Evolutionary conservation across 2,888 invertebrate species (phyloP).

Genomic region (Exocentrus adspersus): DNA sequence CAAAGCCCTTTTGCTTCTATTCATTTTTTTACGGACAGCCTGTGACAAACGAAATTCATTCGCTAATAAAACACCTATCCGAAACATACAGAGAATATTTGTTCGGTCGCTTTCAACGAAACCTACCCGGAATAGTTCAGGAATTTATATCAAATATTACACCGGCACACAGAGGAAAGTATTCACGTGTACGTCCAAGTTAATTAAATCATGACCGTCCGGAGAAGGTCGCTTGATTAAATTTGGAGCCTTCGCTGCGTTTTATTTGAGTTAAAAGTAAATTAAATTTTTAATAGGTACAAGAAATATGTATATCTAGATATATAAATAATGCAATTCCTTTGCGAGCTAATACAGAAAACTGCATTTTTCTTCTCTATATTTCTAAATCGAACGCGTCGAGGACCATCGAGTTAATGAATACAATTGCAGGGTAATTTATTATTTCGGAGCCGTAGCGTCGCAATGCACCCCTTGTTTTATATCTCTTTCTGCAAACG

Average conservation of each 20-base stretch:
- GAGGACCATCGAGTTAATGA: constrained; percentile 47
- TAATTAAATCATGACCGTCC: constrained; percentile 23
- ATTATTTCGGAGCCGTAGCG: constrained; percentile 51
- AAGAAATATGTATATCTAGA: too few species aligned
- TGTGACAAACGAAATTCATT: neutral
- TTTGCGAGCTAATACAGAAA: too few species aligned
- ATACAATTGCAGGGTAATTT: constrained; percentile 56
- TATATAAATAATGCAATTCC: too few species aligned
- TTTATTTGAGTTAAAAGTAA: neutral
- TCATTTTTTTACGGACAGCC: neutral
- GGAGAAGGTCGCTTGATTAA: constrained; percentile 1
- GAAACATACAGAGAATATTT: neutral
- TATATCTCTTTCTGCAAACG: constrained; percentile 41
- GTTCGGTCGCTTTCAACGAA: neutral
- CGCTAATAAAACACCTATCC: neutral
- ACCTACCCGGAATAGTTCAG: neutral
- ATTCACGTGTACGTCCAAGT: neutral
- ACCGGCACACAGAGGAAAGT: neutral
- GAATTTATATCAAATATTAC: constrained; percentile 18
- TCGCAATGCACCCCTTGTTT: constrained; percentile 51
- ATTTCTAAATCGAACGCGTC: constrained; percentile 34
- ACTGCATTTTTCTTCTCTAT: constrained; percentile 25
- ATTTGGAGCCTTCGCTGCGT: neutral
- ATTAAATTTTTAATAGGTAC: too few species aligned
- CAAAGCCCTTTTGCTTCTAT: too few species aligned